These are phyloP conservation scores for Gila orcuttii DNA, from an alignment of 2,113 vertebrate species.

Conservation along the genomic window DNA sequence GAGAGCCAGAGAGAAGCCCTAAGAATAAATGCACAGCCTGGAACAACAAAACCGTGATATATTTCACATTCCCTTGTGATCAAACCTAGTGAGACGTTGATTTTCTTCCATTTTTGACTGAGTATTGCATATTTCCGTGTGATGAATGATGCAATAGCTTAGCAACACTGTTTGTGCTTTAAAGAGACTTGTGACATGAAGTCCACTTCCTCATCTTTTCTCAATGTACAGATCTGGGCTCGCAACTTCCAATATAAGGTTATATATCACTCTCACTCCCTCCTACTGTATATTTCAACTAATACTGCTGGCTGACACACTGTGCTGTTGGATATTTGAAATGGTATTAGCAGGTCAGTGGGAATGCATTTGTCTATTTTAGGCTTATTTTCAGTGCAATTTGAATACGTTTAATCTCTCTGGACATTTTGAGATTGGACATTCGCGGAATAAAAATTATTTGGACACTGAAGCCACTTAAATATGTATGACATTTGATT, in stretches of 20 bases:
- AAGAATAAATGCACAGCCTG: conserved; percentile 27
- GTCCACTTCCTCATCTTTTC: background rate
- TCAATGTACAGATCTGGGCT: background rate
- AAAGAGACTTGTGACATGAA: background rate
- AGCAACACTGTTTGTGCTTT: conserved; percentile 14
- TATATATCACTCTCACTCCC: background rate
- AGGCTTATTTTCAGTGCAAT: background rate
- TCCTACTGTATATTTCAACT: background rate
- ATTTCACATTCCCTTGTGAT: conserved; percentile 38
- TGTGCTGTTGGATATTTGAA: background rate
- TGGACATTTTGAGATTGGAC: background rate
- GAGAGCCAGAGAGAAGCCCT: conserved; percentile 21
- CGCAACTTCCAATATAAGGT: background rate
- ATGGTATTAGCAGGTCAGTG: background rate
- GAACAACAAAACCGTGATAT: background rate
- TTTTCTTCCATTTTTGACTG: conserved; percentile 25
- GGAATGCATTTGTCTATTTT: background rate
- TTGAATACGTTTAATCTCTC: background rate
- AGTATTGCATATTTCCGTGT: conserved; percentile 12
- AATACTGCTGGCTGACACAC: background rate
- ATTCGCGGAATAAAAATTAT: background rate
- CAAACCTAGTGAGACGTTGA: background rate
- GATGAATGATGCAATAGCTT: conserved; percentile 32
- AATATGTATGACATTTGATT: background rate
- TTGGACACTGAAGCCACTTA: background rate